Evolutionary conservation across 1,140 invertebrate genomes (phyloP), one percentile per base, ranked within the genome.

Genomic region (Mercenaria mercenaria): DNA sequence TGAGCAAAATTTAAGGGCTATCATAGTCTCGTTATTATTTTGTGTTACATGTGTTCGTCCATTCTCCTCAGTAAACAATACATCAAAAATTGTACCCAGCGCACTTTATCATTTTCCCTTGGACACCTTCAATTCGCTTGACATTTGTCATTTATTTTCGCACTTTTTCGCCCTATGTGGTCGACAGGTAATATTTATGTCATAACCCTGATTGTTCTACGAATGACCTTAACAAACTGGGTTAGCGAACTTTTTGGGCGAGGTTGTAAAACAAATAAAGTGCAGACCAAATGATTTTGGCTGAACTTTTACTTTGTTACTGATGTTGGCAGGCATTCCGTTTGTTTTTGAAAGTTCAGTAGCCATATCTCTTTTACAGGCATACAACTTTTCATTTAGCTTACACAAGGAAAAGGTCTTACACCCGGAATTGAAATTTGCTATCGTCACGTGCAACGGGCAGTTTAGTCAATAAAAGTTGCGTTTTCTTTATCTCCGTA

Each of bases 71-170:
- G 10, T 72, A 29, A 8, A 72, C 34, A 4, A 26, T 37, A 32
- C 67, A 39, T 39, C 37, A 72, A 18, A 32, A 2, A 72, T 39
- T n/a, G 67, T 18, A 37, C 43, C 43, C 43, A 8, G 43, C 29
- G 18, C 34, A 39, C 34, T 37, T 39, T 29, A n/a, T 72, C 26
- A 32, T 39, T 29, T 39, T 72, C 29, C n/a, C 26, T 32, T 20
- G 1, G 34, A 13, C 34, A 0, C 47, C 50, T 23, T 79, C 76
- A 79, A 79, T 56, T 15, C 11, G 3, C 76, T 13, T 79, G 76
- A 79, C 76, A 56, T 56, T 59, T 79, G 76, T 52, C 50, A 79
- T 79, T 56, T 79, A 79, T 79, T 79, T 37, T 79, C 37, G 50
- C 43, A 34, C 47, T 56, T 34, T 79, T 79, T 52, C 43, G 18